Conservation (phyloP, 1,140 invertebrate species). For the Calycopis cecrops region DNA sequence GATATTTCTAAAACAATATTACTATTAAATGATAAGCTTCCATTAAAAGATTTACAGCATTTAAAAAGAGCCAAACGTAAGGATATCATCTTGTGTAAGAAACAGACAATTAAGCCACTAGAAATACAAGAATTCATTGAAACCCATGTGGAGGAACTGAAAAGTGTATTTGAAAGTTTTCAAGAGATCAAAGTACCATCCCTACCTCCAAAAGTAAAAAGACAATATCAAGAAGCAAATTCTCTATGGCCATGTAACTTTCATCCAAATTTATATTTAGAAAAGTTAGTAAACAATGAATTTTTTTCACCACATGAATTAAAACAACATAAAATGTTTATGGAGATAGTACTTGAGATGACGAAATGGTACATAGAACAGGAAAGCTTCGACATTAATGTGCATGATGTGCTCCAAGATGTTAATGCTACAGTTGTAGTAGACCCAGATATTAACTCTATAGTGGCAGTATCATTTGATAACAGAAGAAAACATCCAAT, state of each 20-base stretch:
- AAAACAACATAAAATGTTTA: conserved; percentile 76
- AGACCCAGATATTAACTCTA: conserved; percentile 77
- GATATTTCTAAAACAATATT: conserved; percentile 79
- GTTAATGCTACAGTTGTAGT: conserved; percentile 79
- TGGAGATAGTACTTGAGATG: conserved; percentile 78
- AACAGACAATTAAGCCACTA: conserved; percentile 34
- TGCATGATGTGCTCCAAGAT: conserved; percentile 34
- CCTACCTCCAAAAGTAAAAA: conserved; percentile 77
- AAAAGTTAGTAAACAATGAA: conserved; percentile 78
- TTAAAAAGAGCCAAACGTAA: conserved; percentile 82
- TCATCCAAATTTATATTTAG: conserved; percentile 84
- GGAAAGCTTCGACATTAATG: conserved; percentile 15
- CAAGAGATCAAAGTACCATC: conserved; percentile 77
- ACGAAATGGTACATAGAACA: conserved; percentile 51
- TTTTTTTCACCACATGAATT: conserved; percentile 80
- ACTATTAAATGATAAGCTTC: conserved; percentile 74
- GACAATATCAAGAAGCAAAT: conserved; percentile 80
- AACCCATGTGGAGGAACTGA: conserved; percentile 69
- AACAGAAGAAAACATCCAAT: conserved; percentile 80
- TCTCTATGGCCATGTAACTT: conserved; percentile 90
- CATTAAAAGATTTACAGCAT: conserved; percentile 79
- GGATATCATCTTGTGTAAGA: conserved; percentile 78
- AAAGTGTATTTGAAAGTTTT: conserved; percentile 73
- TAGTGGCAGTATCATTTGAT: conserved; percentile 82
- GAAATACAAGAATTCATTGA: conserved; percentile 71